Evolutionary conservation across 2,888 invertebrate species (phyloP).

Genomic region (Clepsis dumicolana): DNA sequence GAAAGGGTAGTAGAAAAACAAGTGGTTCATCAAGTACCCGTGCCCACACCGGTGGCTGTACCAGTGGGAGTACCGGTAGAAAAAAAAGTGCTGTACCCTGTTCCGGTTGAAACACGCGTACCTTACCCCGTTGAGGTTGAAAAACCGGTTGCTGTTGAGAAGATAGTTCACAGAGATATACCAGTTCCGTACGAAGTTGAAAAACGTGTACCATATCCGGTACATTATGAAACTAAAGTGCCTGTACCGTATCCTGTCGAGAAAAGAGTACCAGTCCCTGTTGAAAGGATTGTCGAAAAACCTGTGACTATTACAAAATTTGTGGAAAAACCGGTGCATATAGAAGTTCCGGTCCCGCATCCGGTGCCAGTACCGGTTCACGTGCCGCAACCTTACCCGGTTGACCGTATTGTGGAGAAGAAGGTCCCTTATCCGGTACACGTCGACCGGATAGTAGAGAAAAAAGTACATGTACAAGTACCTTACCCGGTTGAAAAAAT

Average conservation of each 20-base stretch:
- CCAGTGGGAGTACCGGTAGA: constrained; percentile 72
- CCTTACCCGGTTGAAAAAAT: constrained; percentile 81
- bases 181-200: constrained; percentile 83
- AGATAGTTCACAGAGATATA: constrained; percentile 76
- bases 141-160: constrained; percentile 68
- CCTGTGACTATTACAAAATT: constrained; percentile 81
- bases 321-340: constrained; percentile 75
- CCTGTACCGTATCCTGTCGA: constrained; percentile 82
- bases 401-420: constrained; percentile 83
- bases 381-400: constrained; percentile 77
- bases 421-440: constrained; percentile 78
- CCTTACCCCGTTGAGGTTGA: constrained; percentile 78
- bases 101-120: constrained; percentile 74
- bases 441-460: constrained; percentile 80
- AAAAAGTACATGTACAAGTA: constrained; percentile 72
- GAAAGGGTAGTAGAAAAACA: constrained; percentile 85
- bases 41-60: constrained; percentile 77
- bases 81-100: constrained; percentile 69
- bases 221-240: constrained; percentile 76
- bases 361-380: constrained; percentile 72
- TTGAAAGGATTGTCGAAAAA: constrained; percentile 84
- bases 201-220: constrained; percentile 76
- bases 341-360: constrained; percentile 74
- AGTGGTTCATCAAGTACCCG: constrained; percentile 68
- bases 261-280: constrained; percentile 70